Conservation (phyloP, 2,888 invertebrate genomes). For the Liopterus haemorrhoidalis region DNA sequence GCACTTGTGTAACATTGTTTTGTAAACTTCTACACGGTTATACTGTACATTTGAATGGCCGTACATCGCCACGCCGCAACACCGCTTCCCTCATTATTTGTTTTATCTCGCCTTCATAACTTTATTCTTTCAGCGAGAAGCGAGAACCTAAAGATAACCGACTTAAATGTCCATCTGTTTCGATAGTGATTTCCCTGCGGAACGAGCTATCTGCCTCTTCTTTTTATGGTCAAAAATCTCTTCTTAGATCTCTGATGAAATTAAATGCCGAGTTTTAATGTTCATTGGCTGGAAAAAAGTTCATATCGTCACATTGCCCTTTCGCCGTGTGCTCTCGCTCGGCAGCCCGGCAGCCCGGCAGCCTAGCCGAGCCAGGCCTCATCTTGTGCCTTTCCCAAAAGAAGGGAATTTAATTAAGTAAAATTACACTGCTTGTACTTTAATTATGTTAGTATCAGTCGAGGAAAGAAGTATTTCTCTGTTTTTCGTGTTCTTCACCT, state of each 20-base stretch:
- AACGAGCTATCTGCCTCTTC: slow-evolving; percentile 38
- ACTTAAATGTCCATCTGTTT: slow-evolving; percentile 43
- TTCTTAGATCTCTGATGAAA: slow-evolving; percentile 50
- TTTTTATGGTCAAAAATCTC: slow-evolving; percentile 50
- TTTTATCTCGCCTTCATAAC: slow-evolving; percentile 40
- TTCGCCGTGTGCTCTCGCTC: slow-evolving; percentile 36
- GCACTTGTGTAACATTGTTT: too few relatives aligned
- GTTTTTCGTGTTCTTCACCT: too few relatives aligned
- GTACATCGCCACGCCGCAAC: too few relatives aligned
- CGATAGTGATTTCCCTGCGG: slow-evolving; percentile 31
- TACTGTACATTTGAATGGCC: too few relatives aligned
- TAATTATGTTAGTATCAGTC: slow-evolving; percentile 51
- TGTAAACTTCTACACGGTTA: too few relatives aligned
- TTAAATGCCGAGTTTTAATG: slow-evolving; percentile 52
- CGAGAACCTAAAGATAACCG: slow-evolving; percentile 31
- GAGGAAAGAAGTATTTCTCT: slow-evolving; percentile 23
- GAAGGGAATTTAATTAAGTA: slow-evolving; percentile 54
- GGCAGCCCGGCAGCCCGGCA: slow-evolving; percentile 2
- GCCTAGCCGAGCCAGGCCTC: slow-evolving; percentile 4
- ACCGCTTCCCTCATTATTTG: too few relatives aligned
- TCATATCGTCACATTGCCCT: slow-evolving; percentile 44
- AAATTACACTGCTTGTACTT: slow-evolving; percentile 53
- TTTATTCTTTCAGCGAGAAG: slow-evolving; percentile 35
- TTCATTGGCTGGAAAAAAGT: slow-evolving; percentile 50
- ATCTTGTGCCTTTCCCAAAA: slow-evolving; percentile 34